These are phyloP conservation scores for Pandemis cinnamomeana DNA, from an alignment of 2,888 invertebrate species.

Conservation along the genomic window DNA sequence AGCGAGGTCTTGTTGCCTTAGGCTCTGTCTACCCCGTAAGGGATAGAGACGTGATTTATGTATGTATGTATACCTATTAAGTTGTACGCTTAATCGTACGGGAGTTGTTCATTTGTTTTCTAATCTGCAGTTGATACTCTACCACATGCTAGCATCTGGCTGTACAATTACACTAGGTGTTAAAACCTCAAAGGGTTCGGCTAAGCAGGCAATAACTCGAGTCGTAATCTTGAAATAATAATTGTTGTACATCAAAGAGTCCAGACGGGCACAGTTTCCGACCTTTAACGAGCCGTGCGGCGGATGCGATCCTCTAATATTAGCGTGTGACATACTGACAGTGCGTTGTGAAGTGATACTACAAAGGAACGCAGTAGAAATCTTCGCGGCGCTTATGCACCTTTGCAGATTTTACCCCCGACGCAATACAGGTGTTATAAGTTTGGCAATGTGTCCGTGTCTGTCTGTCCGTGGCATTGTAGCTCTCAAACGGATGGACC, in stretches of 20 bases:
- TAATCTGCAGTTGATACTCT: too few species aligned
- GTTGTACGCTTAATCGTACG: too few species aligned
- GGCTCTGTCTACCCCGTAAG: too few species aligned
- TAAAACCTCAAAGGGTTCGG: conserved; percentile 10
- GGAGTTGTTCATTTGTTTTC: too few species aligned
- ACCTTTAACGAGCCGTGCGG: conserved; percentile 18
- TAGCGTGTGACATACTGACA: conserved; percentile 28
- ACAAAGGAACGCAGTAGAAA: not conserved
- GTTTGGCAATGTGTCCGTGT: too few species aligned
- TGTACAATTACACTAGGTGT: conserved; percentile 7
- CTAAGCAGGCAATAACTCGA: conserved; percentile 12
- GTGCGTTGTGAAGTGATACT: not conserved
- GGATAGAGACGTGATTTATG: too few species aligned
- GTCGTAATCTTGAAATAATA: conserved; percentile 5
- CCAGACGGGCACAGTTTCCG: conserved; percentile 16
- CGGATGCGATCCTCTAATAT: conserved; percentile 25
- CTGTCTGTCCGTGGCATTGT: too few species aligned
- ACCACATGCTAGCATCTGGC: not conserved
- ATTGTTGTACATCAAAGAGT: conserved; percentile 17
- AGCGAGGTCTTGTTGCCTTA: too few species aligned
- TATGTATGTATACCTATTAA: too few species aligned
- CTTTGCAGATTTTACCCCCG: not conserved
- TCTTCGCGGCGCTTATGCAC: not conserved
- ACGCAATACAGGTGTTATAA: too few species aligned
- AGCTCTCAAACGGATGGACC: too few species aligned